phyloP scores from a whole-genome alignment of 37 sponge, comb jelly and placozoan genomes.

The Cladorhizidae sp. region DNA sequence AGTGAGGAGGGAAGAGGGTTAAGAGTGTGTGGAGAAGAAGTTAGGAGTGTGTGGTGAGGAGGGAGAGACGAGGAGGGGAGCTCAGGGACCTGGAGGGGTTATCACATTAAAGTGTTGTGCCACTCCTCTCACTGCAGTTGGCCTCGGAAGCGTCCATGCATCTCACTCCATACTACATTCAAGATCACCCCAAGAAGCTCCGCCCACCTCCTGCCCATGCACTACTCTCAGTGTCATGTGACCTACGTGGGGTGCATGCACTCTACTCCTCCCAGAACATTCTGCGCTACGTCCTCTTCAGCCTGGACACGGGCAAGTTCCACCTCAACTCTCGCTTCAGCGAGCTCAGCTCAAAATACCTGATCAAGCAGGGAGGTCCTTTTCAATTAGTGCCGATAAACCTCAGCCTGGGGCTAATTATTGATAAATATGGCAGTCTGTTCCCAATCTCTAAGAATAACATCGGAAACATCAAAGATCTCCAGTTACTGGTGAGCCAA shows the following conservation, averaged over 20 bases:
- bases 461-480: constrained; percentile 43
- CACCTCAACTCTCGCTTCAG: constrained; percentile 37
- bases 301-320: constrained; percentile 32
- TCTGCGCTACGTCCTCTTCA: constrained; percentile 26
- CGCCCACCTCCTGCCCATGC: constrained; percentile 15
- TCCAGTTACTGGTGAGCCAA: constrained; percentile 46
- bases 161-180: constrained; percentile 36
- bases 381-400: constrained; percentile 48
- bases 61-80: not conserved
- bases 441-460: constrained; percentile 42
- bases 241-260: constrained; percentile 44
- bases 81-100: not conserved
- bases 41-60: not conserved
- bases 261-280: constrained; percentile 10
- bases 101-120: constrained; percentile 8
- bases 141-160: constrained; percentile 15
- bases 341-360: constrained; percentile 42
- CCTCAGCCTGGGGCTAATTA: constrained; percentile 28
- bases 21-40: not conserved
- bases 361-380: constrained; percentile 34
- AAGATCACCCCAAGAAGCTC: constrained; percentile 23
- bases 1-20: not conserved
- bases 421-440: constrained; percentile 50
- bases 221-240: constrained; percentile 31
- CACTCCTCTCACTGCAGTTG: constrained; percentile 10